Percentiles rank a stretch among this genome's conserved stretches.
Conservation (phyloP, 2,797 vertebrate species). For the Lutjanus campechanus region DNA sequence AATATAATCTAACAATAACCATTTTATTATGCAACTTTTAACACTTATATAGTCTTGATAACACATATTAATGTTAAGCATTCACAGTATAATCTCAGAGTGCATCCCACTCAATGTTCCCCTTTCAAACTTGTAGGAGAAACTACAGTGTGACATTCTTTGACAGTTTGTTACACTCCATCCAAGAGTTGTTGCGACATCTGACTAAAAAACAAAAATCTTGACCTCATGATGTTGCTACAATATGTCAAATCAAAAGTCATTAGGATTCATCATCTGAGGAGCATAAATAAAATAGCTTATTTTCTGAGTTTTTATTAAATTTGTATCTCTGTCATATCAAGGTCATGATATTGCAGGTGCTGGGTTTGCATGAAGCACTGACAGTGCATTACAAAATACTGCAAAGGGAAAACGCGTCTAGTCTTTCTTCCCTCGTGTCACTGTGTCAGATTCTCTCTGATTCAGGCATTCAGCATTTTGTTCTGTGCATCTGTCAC, state of each 20-base stretch:
- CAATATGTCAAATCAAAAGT: neutral
- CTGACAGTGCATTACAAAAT: constrained; percentile 27
- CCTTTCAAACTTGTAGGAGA: too few species aligned
- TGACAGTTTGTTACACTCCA: neutral
- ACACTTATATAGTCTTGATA: too few species aligned
- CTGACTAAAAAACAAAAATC: neutral
- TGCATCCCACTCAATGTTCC: too few species aligned
- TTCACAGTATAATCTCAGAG: too few species aligned
- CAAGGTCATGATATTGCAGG: constrained; percentile 2
- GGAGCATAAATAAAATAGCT: neutral
- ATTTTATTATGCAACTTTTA: too few species aligned
- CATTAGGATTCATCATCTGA: neutral
- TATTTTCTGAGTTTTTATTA: neutral
- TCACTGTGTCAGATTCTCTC: constrained; percentile 55
- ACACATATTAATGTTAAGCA: too few species aligned
- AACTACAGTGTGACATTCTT: too few species aligned
- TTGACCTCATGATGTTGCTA: neutral
- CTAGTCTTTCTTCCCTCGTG: constrained; percentile 53
- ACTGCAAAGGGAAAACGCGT: constrained; percentile 9
- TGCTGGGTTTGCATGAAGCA: constrained; percentile 25
- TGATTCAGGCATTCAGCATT: constrained; percentile 65
- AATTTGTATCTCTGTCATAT: neutral
- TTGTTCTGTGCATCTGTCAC: constrained; percentile 64
- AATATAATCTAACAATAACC: too few species aligned
- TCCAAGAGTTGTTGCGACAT: neutral